These are phyloP conservation scores for Bradypus variegatus DNA, from an alignment of 2,797 vertebrate genomes.

Conservation along the genomic window DNA sequence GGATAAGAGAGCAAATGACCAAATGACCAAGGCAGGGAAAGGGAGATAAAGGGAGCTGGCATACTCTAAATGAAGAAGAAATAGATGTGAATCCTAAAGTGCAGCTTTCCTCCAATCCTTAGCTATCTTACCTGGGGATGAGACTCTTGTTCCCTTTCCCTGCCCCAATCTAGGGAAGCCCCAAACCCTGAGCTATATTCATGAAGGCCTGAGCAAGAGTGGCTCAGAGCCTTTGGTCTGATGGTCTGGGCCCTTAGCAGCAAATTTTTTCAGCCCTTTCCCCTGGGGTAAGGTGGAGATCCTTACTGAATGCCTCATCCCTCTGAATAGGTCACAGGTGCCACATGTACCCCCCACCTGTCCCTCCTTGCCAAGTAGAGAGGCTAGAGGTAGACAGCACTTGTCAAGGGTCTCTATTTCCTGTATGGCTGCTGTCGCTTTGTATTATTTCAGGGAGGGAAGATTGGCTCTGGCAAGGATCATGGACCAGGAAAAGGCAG, in stretches of 20 bases:
- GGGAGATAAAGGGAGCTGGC: neutral
- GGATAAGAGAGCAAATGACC: too few relatives aligned
- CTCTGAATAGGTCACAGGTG: neutral
- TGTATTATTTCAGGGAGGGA: neutral
- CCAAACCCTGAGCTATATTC: neutral
- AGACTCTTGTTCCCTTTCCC: neutral
- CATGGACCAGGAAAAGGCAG: neutral
- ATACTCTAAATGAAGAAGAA: conserved; percentile 2
- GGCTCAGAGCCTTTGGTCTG: neutral
- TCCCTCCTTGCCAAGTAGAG: neutral
- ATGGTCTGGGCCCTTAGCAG: neutral
- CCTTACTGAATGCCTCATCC: neutral
- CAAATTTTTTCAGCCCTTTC: neutral
- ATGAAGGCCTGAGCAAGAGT: neutral
- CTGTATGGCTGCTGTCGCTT: neutral
- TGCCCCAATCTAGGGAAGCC: neutral
- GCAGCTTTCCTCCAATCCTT: neutral
- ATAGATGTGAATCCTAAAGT: neutral
- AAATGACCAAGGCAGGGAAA: neutral
- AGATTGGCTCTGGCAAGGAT: neutral
- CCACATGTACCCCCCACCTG: neutral
- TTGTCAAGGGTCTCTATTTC: neutral
- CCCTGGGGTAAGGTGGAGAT: neutral
- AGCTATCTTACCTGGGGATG: neutral
- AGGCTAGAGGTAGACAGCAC: neutral